Evolutionary conservation across 2,888 invertebrate genomes (phyloP).

Genomic region (Dryococelus australis): DNA sequence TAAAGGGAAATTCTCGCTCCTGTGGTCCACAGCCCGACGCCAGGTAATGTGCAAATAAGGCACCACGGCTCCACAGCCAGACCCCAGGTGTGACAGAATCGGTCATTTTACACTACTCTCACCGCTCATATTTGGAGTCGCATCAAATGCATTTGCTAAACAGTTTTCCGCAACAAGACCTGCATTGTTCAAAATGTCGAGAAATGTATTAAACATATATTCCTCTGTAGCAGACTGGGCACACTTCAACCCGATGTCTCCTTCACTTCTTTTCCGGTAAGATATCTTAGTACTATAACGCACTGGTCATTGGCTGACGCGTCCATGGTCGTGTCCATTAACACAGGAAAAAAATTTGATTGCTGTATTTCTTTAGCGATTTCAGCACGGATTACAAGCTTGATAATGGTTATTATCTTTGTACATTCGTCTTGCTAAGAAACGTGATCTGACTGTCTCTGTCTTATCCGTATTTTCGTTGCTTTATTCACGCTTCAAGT

Average conservation of each 20-base stretch:
- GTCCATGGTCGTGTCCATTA: conserved; percentile 8
- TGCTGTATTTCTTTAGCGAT: not conserved
- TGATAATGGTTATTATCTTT: conserved; percentile 7
- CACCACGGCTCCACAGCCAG: too few species aligned
- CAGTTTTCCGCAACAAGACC: not conserved
- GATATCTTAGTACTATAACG: not conserved
- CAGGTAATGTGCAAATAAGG: too few species aligned
- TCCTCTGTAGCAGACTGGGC: not conserved
- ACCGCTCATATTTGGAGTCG: not conserved
- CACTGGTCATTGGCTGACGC: not conserved
- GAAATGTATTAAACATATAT: not conserved
- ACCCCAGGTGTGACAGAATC: too few species aligned
- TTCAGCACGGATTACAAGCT: not conserved
- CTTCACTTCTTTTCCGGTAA: not conserved
- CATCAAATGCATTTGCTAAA: conserved; percentile 12
- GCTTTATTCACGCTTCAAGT: not conserved
- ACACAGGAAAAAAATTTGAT: not conserved
- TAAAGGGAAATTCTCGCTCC: too few species aligned
- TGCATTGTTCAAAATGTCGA: not conserved
- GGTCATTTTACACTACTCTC: too few species aligned
- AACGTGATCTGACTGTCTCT: not conserved
- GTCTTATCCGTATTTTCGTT: not conserved
- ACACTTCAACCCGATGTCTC: not conserved
- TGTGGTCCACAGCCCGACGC: too few species aligned
- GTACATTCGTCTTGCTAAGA: not conserved